Conservation (phyloP, 2,888 invertebrate genomes). For the Serrognathus titanus region DNA sequence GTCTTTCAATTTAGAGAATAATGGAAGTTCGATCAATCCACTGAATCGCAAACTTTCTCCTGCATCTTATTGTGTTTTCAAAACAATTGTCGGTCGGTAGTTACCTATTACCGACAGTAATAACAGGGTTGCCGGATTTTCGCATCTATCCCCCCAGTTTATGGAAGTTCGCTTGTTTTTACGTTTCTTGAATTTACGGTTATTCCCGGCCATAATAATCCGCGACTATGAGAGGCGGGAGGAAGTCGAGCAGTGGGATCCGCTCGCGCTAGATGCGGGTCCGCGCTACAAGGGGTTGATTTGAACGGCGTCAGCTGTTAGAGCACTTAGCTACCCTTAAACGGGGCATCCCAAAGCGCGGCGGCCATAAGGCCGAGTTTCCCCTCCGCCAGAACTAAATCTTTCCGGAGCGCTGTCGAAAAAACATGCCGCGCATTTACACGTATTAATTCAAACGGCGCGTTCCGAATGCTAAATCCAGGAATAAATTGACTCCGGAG, state of each 20-base stretch:
- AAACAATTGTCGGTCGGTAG: no score
- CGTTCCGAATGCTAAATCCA: conserved; percentile 42
- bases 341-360: conserved; percentile 34
- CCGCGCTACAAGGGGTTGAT: conserved; percentile 39
- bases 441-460: conserved; percentile 47
- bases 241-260: conserved; percentile 11
- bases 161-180: no score
- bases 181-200: no score
- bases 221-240: conserved; percentile 2
- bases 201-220: no score
- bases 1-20: no score
- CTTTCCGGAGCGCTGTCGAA: conserved; percentile 43
- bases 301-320: conserved; percentile 55
- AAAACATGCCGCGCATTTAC: conserved; percentile 46
- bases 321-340: conserved; percentile 51
- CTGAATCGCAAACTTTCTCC: no score
- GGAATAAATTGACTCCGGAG: conserved; percentile 42
- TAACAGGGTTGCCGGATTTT: no score
- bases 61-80: no score
- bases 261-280: conserved; percentile 30
- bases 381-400: conserved; percentile 33
- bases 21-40: no score
- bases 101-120: no score
- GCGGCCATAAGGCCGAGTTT: conserved; percentile 33
- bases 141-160: no score